Base-by-base conservation (phyloP, 2,888 invertebrate genomes). In the Deilephila porcellus region DNA sequence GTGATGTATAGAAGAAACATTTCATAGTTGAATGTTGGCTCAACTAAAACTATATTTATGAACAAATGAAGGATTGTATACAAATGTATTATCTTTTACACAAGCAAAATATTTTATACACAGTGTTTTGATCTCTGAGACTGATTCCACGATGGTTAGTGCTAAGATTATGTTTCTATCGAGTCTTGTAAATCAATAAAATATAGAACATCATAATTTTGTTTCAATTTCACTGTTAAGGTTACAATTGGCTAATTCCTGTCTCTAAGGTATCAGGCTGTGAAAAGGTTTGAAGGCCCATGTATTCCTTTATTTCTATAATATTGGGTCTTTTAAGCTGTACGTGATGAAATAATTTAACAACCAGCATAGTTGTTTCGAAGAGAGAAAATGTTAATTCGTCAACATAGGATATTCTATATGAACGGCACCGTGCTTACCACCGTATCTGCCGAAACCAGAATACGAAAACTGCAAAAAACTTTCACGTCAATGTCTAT, bases 101-200 rank as follows among this genome's bases (percentile, higher is more conserved):
- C 5, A 56, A 56, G 4, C 5, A 56, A 56, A n/a, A 56, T 56
- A 56, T 17, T 56, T 17, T 56, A n/a, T 45, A 45, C 3, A 45
- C 73, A 34, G 20, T 67, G 70, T 73, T 79, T 67, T 70, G 77
- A 81, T 80, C 76, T 79, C 76, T 78, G 75, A 80, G 78, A 82
- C 80, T 82, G 82, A 82, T 79, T 80, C 73, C 78, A 74, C 74
- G 74, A 75, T 72, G 83, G 83, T 84, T 84, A 83, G 83, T 84
- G 83, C 81, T 73, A 67, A 52, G 71, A 74, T 78, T 79, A 80
- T 76, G 71, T 14, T 67, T 67, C 17, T 20, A 67, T 7, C 20
- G 14, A 52, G 4, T 67, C 25, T 52, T 67, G 52, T 52, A 62
- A 62, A 45, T 52, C 52, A 67, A 52, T 67, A 67, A 67, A 67